These are phyloP conservation scores for Thysanoteuthis rhombus DNA, from an alignment of 2,888 invertebrate genomes.

Conservation along the genomic window DNA sequence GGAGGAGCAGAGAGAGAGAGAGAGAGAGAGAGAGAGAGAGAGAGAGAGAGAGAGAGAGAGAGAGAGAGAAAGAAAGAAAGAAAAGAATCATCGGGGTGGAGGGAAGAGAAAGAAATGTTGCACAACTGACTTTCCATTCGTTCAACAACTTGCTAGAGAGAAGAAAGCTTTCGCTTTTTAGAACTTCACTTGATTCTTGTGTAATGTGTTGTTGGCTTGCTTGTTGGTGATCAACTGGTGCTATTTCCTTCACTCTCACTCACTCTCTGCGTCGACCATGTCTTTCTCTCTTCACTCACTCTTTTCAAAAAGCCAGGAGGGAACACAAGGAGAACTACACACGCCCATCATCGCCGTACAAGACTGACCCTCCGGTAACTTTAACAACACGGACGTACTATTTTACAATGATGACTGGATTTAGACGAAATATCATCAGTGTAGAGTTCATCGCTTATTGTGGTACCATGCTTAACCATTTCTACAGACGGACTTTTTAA, in stretches of 20 bases:
- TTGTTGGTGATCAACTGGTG: background rate
- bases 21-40: background rate
- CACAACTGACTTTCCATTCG: slow-evolving; percentile 12
- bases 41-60: too few species aligned
- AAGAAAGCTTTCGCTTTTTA: background rate
- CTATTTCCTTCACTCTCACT: background rate
- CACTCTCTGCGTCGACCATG: background rate
- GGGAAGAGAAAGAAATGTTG: background rate
- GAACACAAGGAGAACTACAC: background rate
- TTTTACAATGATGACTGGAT: background rate
- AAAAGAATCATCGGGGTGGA: background rate
- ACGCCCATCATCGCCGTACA: background rate
- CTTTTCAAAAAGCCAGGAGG: background rate
- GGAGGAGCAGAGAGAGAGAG: background rate
- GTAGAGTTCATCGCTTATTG: background rate
- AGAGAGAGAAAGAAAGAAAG: background rate
- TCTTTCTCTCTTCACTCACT: background rate
- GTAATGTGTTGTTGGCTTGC: background rate
- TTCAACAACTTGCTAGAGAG: background rate
- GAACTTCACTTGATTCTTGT: background rate
- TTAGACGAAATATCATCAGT: background rate
- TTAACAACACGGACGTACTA: background rate
- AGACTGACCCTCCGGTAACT: slow-evolving; percentile 12
- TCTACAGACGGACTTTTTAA: slow-evolving; percentile 12
- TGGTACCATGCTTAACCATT: background rate